These are phyloP conservation scores for Crax fasciolata DNA, from an alignment of 2,797 vertebrate species.

Conservation along the genomic window DNA sequence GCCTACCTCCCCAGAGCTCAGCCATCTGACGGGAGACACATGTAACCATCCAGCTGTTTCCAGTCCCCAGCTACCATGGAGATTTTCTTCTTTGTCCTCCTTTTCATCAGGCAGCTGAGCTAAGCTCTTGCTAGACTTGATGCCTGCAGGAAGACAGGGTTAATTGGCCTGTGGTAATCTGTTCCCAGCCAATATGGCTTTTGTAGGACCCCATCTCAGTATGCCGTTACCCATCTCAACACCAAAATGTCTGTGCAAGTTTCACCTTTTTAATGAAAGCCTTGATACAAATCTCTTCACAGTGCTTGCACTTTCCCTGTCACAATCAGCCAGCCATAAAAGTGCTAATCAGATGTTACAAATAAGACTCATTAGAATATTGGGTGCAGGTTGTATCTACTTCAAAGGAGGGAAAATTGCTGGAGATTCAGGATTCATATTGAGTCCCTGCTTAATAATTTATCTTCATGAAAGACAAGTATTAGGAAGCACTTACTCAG, in stretches of 20 bases:
- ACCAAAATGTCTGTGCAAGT: not conserved
- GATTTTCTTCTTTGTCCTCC: conserved; percentile 1
- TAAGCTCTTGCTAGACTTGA: not conserved
- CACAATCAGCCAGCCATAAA: not conserved
- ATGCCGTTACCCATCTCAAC: not conserved
- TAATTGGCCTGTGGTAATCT: conserved; percentile 21
- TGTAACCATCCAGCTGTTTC: conserved; percentile 32
- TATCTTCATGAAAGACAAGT: not conserved
- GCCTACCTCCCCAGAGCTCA: conserved; percentile 15
- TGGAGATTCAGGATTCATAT: not conserved
- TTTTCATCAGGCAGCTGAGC: conserved; percentile 22
- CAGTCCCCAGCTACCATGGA: not conserved
- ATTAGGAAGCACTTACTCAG: not conserved
- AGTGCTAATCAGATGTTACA: conserved; percentile 20
- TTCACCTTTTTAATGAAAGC: conserved; percentile 17
- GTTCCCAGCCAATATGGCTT: not conserved
- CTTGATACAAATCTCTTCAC: not conserved
- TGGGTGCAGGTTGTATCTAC: not conserved
- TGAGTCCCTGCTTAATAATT: not conserved
- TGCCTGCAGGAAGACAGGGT: conserved; percentile 6
- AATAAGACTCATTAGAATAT: not conserved
- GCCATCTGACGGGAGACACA: not conserved
- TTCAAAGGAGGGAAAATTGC: not conserved
- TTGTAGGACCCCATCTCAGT: not conserved
- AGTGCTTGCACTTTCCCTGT: not conserved